These are phyloP conservation scores for Ennomos fuscantarius DNA, from an alignment of 2,888 invertebrate species.

Conservation along the genomic window DNA sequence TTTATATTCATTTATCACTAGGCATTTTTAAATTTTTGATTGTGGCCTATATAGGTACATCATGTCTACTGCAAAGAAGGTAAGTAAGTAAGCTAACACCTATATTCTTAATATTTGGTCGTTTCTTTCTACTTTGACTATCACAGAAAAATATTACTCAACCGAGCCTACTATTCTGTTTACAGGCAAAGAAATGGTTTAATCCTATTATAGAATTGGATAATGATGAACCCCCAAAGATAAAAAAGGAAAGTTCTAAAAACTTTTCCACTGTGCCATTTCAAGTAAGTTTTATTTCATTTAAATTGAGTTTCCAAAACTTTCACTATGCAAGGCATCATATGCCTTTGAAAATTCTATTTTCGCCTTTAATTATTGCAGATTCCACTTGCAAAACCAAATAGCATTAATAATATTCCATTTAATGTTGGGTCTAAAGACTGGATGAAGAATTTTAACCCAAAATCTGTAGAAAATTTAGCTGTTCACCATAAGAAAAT, in stretches of 20 bases:
- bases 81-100: too few species aligned
- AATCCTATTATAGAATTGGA: conserved; percentile 72
- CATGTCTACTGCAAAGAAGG: conserved; percentile 23
- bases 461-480: conserved; percentile 85
- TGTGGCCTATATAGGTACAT: too few species aligned
- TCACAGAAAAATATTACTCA: too few species aligned
- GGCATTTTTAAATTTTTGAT: too few species aligned
- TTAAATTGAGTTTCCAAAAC: neutral
- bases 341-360: too few species aligned
- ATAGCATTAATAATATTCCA: conserved; percentile 17
- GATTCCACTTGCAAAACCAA: conserved; percentile 23
- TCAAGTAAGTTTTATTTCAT: conserved; percentile 14
- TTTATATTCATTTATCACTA: too few species aligned
- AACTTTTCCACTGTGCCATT: conserved; percentile 16
- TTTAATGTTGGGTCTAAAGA: conserved; percentile 62
- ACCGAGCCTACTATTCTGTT: conserved; percentile 7
- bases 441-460: conserved; percentile 87
- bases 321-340: neutral
- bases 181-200: conserved; percentile 71
- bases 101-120: too few species aligned
- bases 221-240: conserved; percentile 53
- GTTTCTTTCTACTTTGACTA: too few species aligned
- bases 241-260: conserved; percentile 41
- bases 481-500: conserved; percentile 91
- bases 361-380: conserved; percentile 3